These are phyloP conservation scores for Leucosticte australis DNA, from an alignment of 2,113 vertebrate genomes.

Conservation along the genomic window DNA sequence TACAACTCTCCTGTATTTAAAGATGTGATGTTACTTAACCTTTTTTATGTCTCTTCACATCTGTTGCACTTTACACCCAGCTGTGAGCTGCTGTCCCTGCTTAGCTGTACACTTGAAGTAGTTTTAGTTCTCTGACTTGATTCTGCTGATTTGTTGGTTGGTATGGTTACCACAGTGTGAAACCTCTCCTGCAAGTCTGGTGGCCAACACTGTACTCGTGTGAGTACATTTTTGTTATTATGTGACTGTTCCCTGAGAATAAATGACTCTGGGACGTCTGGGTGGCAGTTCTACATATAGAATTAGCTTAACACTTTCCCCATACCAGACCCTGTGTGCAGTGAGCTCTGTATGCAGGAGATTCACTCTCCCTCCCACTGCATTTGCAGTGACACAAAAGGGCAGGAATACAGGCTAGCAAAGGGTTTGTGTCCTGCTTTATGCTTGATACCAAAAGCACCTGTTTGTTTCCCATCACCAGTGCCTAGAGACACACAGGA, in stretches of 20 bases:
- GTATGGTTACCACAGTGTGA: constrained; percentile 3
- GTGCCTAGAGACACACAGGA: background rate
- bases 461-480: background rate
- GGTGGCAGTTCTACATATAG: background rate
- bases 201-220: background rate
- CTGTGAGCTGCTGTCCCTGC: background rate
- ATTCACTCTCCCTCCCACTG: background rate
- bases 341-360: background rate
- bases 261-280: background rate
- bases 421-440: background rate
- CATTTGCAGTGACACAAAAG: background rate
- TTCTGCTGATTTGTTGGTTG: constrained; percentile 10
- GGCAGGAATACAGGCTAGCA: background rate
- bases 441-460: background rate
- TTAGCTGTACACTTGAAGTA: background rate
- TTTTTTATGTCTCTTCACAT: background rate
- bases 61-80: background rate
- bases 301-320: background rate
- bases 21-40: background rate
- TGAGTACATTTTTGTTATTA: background rate
- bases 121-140: background rate
- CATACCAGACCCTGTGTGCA: background rate
- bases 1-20: background rate
- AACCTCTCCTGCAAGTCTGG: background rate
- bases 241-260: background rate